Percentiles rank a stretch among this genome's conserved stretches.
phyloP scores from a whole-genome alignment of 2,888 invertebrate species.

The Eustalomyia histrio region DNA sequence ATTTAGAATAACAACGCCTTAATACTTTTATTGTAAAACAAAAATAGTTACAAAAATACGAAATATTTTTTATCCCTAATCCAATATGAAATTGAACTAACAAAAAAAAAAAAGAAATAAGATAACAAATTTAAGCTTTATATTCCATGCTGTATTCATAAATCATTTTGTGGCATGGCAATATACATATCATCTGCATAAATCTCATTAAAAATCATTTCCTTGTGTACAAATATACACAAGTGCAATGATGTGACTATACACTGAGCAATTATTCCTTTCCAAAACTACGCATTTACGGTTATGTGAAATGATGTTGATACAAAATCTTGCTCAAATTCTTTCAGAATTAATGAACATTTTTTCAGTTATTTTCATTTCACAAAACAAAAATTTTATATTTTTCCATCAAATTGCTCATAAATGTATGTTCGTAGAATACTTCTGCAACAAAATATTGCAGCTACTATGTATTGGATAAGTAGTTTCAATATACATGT shows the following conservation, averaged over 20 bases:
- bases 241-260: not conserved
- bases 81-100: not conserved
- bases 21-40: too few species aligned
- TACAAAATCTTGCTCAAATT: not conserved
- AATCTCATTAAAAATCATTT: constrained; percentile 71
- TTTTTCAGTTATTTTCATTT: not conserved
- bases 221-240: constrained; percentile 46
- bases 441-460: not conserved
- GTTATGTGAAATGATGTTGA: not conserved
- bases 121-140: constrained; percentile 61
- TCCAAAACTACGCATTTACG: not conserved
- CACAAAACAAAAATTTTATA: too few species aligned
- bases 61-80: not conserved
- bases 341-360: not conserved
- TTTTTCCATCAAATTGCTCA: not conserved
- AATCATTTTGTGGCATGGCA: constrained; percentile 71
- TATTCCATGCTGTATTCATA: constrained; percentile 68
- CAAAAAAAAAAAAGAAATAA: constrained; percentile 54
- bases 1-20: too few species aligned
- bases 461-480: not conserved
- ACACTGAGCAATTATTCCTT: constrained; percentile 7
- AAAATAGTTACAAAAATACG: not conserved
- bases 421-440: too few species aligned
- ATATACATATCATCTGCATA: constrained; percentile 76
- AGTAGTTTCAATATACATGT: too few species aligned